Evolutionary conservation across 2,888 invertebrate species (phyloP).

Genomic region (Pyrrhosoma nymphula): DNA sequence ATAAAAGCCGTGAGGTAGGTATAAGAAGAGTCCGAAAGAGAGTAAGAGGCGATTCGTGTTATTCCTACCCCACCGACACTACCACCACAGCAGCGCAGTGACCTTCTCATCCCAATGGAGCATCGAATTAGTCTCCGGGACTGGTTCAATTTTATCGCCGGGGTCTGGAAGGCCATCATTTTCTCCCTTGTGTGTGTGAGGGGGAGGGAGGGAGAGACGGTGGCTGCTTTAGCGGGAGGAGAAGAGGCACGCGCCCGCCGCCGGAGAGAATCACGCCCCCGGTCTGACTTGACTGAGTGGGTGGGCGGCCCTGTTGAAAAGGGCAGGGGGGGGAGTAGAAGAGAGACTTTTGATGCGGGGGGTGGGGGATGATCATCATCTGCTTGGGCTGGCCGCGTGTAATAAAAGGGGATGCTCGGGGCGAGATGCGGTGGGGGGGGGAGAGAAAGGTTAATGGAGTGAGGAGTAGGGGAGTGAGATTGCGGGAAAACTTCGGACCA

Average conservation of each 20-base stretch:
- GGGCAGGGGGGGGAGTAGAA: background rate
- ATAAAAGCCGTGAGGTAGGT: background rate
- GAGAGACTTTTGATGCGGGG: background rate
- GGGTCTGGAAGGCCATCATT: slow-evolving; percentile 18
- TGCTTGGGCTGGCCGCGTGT: background rate
- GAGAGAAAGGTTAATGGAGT: background rate
- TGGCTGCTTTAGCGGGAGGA: background rate
- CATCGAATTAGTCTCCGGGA: slow-evolving; percentile 29
- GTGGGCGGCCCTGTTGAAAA: slow-evolving; percentile 31
- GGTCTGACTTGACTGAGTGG: slow-evolving; percentile 17
- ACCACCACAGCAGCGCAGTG: background rate
- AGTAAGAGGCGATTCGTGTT: background rate
- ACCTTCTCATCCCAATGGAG: slow-evolving; percentile 4
- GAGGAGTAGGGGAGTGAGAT: slow-evolving; percentile 1
- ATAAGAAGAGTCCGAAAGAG: background rate
- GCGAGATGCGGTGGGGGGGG: background rate
- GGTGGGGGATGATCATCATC: background rate
- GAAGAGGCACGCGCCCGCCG: slow-evolving; percentile 30
- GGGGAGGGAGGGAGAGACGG: background rate
- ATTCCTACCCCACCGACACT: background rate
- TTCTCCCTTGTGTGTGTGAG: background rate
- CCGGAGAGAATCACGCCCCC: slow-evolving; percentile 17
- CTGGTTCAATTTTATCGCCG: slow-evolving; percentile 39
- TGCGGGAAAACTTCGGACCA: background rate
- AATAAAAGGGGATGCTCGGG: slow-evolving; percentile 14